Conservation (phyloP, 2,888 invertebrate species). For the Malthinus flaveolus region DNA sequence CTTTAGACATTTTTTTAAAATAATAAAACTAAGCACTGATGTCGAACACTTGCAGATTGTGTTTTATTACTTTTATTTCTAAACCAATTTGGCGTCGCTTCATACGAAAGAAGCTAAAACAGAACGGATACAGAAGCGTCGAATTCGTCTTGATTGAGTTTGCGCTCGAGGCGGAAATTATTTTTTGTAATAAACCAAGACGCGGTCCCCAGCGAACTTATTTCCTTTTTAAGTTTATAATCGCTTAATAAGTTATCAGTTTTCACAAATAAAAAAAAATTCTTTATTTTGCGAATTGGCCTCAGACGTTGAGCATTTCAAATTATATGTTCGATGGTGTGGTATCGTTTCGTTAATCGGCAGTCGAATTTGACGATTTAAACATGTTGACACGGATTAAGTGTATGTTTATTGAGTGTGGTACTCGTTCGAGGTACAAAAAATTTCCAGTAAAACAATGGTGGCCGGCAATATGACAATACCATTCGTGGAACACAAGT, state of each 20-base stretch:
- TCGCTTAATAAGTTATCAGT: not conserved
- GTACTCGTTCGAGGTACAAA: slow-evolving; percentile 1
- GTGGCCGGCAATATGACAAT: slow-evolving; percentile 1
- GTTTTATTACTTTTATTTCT: no score
- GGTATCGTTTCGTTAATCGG: not conserved
- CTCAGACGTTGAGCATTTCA: no score
- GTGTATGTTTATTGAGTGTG: not conserved
- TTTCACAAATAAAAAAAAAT: not conserved
- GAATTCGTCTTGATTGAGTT: not conserved
- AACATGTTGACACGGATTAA: not conserved
- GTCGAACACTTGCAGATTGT: no score
- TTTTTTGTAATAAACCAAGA: not conserved
- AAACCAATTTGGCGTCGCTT: no score
- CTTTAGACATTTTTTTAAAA: no score
- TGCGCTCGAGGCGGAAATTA: slow-evolving; percentile 1
- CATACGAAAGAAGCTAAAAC: no score
- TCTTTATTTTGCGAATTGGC: no score
- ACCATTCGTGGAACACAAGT: slow-evolving; percentile 6
- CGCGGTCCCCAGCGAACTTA: not conserved
- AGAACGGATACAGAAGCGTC: not conserved
- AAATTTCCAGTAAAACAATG: slow-evolving; percentile 6
- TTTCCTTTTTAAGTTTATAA: slow-evolving; percentile 1
- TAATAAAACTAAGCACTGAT: no score
- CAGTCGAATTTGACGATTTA: not conserved
- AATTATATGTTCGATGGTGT: no score